A percentile compares a stretch with the other conserved stretches of the same genome.
Conservation (phyloP, 2,888 invertebrate species). For the Anticlea derivata region DNA sequence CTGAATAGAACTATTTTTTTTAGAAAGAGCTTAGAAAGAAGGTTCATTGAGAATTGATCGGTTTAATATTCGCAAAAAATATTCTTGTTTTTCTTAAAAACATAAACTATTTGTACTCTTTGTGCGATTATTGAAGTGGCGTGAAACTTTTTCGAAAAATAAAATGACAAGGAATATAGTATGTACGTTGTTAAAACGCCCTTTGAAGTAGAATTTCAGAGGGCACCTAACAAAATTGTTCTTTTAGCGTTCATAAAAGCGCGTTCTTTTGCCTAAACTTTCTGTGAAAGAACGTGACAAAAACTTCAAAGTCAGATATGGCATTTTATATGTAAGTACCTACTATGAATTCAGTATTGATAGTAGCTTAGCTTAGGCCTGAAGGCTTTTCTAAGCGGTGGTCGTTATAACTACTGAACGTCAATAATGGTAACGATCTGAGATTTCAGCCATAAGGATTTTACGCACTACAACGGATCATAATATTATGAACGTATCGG, state of each 20-base stretch:
- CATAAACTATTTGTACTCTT: slow-evolving; percentile 5
- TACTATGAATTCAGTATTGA: background rate
- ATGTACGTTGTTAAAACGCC: slow-evolving; percentile 71
- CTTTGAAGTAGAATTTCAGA: slow-evolving; percentile 78
- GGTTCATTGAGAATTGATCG: too few species aligned
- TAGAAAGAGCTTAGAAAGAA: too few species aligned
- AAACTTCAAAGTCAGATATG: slow-evolving; percentile 56
- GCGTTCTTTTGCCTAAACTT: slow-evolving; percentile 63
- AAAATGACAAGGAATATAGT: slow-evolving; percentile 62
- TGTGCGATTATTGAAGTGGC: slow-evolving; percentile 7
- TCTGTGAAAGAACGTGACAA: slow-evolving; percentile 67
- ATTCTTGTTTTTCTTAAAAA: background rate
- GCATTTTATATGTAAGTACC: slow-evolving; percentile 1
- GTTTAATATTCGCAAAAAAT: too few species aligned
- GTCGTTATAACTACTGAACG: too few species aligned
- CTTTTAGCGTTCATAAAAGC: slow-evolving; percentile 76
- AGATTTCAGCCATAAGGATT: too few species aligned
- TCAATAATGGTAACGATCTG: too few species aligned
- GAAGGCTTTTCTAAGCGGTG: background rate
- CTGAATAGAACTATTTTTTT: too few species aligned
- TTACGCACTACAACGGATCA: too few species aligned
- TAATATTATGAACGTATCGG: too few species aligned
- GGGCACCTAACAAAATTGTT: slow-evolving; percentile 79
- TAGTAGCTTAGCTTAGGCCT: background rate
- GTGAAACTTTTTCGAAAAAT: slow-evolving; percentile 49